Base-by-base conservation (phyloP, 1,140 invertebrate genomes). In the Scylla paramamosain region DNA sequence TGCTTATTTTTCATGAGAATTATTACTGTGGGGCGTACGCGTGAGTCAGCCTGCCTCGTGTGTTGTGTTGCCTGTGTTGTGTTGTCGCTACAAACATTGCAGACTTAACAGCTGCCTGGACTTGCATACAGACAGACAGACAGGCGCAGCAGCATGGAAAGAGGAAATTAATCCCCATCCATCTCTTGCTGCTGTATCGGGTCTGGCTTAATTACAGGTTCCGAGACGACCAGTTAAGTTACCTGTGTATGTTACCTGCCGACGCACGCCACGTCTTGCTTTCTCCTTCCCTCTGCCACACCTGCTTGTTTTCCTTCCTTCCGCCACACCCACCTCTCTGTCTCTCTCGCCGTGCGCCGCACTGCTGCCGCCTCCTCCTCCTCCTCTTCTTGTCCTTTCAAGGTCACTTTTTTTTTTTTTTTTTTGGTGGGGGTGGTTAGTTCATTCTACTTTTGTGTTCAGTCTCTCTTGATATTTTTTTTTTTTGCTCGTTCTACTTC, bases 211-310 rank as follows among this genome's bases (percentile, higher is more conserved):
- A 77, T 77, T 77, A 77, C 67, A 77, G 67, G 67, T n/a, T 20
- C 25, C n/a, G 67, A 6, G 67, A n/a, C 25, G 67, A 25, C 67
- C n/a, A 25, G 67, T 77, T 77, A 77, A 77, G 67, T 77, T 25
- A 77, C 67, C 67, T 25, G 67, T n/a, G 67, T 77, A 77, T 77
- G 67, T n/a, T 77, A 77, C 67, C 67, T 77, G 67, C 67, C 67
- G 20, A 77, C 52, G 20, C 67, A 77, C 67, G 20, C 67, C 67
- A 77, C n/a, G 67, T 12, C n/a, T 59, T 59, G 52, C n/a, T n/a
- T n/a, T n/a, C 67, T 77, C 67, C 20, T n/a, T n/a, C 67, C 20
- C n/a, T n/a, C 67, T 77, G 12, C 20, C 67, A 20, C 67, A 20
- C n/a, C 20, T n/a, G 16, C 67, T n/a, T n/a, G 16, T 7, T 77